These are phyloP conservation scores for Mylabris sibirica DNA, from an alignment of 2,888 invertebrate species.

Conservation along the genomic window DNA sequence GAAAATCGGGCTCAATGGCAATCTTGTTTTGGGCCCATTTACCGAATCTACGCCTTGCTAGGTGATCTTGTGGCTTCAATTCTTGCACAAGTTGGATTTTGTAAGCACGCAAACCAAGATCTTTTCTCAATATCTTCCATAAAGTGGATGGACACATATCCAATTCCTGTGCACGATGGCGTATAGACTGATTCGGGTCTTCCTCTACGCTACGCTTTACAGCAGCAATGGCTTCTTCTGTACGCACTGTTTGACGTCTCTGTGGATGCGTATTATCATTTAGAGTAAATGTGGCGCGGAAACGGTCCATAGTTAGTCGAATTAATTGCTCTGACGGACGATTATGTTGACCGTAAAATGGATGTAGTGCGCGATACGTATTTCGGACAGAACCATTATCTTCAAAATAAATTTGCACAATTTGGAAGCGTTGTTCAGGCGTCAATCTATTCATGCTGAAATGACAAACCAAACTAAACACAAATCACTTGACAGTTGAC, in stretches of 20 bases:
- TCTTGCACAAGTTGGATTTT: no score
- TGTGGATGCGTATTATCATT: slow-evolving; percentile 33
- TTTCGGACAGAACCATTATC: slow-evolving; percentile 41
- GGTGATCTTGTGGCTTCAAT: slow-evolving; percentile 23
- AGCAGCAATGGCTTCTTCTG: slow-evolving; percentile 36
- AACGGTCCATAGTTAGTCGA: slow-evolving; percentile 44
- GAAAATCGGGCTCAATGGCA: slow-evolving; percentile 26
- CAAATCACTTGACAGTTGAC: slow-evolving; percentile 35
- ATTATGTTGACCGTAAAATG: slow-evolving; percentile 44
- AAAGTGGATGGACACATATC: slow-evolving; percentile 43
- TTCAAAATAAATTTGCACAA: slow-evolving; percentile 44
- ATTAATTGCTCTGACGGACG: slow-evolving; percentile 41
- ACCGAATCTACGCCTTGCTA: slow-evolving; percentile 14
- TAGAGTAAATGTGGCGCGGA: slow-evolving; percentile 43
- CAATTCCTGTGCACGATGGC: slow-evolving; percentile 44
- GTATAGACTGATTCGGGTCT: slow-evolving; percentile 40
- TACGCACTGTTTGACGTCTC: slow-evolving; percentile 36
- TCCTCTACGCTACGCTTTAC: slow-evolving; percentile 38
- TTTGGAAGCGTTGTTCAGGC: slow-evolving; percentile 38
- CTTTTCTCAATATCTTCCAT: no score
- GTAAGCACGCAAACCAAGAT: no score
- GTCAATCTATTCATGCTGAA: slow-evolving; percentile 39
- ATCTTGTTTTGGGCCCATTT: slow-evolving; percentile 24
- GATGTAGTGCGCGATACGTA: slow-evolving; percentile 43
- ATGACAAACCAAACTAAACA: slow-evolving; percentile 34